Base-by-base conservation (phyloP, 2,797 vertebrate species). In the Falco naumanni region DNA sequence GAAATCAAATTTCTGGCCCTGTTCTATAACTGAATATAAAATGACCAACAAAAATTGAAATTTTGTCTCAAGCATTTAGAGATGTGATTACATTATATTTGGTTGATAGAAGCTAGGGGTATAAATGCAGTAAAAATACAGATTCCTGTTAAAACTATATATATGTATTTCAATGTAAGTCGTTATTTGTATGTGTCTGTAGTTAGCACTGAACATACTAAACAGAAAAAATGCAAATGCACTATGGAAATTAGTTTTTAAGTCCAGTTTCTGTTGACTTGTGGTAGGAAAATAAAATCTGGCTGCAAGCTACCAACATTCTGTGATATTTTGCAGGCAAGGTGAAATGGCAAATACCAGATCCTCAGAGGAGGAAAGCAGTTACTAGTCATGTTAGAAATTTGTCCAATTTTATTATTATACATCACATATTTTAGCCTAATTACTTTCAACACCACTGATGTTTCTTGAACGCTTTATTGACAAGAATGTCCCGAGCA, bases 361-460 rank as follows among this genome's bases (percentile, higher is more conserved):
- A 69, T 94, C 94, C 90, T 94, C 63, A 11, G 95, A 84, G 94
- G 77, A 89, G 86, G 33, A 56, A 18, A 50, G 74, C 81, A 14
- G 57, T 88, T 82, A 66, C 77, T 82, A 43, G 65, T 78, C 63
- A 29, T 7, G 43, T 31, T 65, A 57, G 86, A 87, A 74, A 57
- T 70, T 68, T 50, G 56, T 92, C 95, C 92, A 85, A 66, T 64
- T 60, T 94, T 59, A 75, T 91, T 91, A 76, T 80, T 83, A 21
- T 19, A 69, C 17, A 56, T 91, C 76, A 19, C 51, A 20, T 86
- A 57, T 89, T 94, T 93, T 83, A 78, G 75, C 48, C 63, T 89
- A 48, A 95, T 90, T 90, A 18, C 47, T 79, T 70, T 60, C 77
- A 57, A 31, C 34, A 7, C 45, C 14, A 7, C 1, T 64, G 71